Base-by-base conservation (phyloP, 1,140 invertebrate species). In the Drosophila nikananu region DNA sequence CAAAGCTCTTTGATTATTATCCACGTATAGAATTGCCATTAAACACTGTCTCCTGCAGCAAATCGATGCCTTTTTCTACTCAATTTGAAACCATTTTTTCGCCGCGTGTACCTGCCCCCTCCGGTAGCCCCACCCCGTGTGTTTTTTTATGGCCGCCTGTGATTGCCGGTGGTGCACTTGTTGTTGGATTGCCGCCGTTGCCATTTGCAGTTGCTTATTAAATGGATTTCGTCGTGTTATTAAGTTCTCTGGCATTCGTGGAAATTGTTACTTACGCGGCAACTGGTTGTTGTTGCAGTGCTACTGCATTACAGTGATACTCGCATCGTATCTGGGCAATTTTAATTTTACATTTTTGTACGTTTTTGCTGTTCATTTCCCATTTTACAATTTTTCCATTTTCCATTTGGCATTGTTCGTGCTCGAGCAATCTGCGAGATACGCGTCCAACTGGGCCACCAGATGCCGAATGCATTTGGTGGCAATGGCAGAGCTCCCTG, bases 161-260 rank as follows among this genome's bases (percentile, higher is more conserved):
- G 49, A 70, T 68, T 67, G 62, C 63, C 60, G 73, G 70, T 41
- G 41, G 48, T 61, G 76, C 76, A 79, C 77, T 79, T 79, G 77
- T 63, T 59, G 66, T 57, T 68, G 68, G 42, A 52, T 63, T 77
- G 81, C 57, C 80, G 65, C 42, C 54, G 65, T 41, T 81, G 83
- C 80, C 83, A 89, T 89, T 89, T 77, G 70, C 84, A 84, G 84
- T 83, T 81, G 84, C 84, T 89, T 87, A 87, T 87, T 87, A 87
- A 87, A 80, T 89, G 83, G 73, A 83, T 70, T 87, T 87, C 82
- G 84, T 87, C 81, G 80, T 89, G 59, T 81, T 89, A 87, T 87
- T 87, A 87, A 80, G 73, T 80, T 74, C 73, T 81, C 54, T 77
- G 81, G 84, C 70, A 89, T 87, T 87, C 84, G 77, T 89, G 84